Evolutionary conservation across 1,140 invertebrate genomes (phyloP), one percentile per base, ranked within the genome.

Genomic region (Drosophila elegans): DNA sequence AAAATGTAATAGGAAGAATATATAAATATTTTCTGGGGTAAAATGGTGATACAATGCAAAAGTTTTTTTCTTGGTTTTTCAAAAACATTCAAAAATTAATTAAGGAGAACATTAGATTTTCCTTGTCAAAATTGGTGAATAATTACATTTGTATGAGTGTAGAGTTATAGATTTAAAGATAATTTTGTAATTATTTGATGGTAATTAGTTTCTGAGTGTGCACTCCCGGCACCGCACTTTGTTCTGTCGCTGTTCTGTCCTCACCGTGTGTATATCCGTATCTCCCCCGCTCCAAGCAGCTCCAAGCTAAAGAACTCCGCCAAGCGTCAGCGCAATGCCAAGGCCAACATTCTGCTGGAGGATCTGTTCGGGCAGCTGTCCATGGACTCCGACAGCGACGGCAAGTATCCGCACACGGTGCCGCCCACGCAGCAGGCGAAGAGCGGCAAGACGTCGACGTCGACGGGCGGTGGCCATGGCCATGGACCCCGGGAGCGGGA

Each of bases 311-410:
- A 92, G 80, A 90, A 77, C 13, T 92, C 91, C 38, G 91, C 83
- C 51, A 92, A 91, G 52, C 71, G 76, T 1, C 84, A 92, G 45
- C 71, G 82, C 34, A 89, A 90, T 62, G 74, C 84, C 45, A 92
- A 92, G 51, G 46, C 88, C 11, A 92, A 91, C 36, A 80, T 91
- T 11, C 57, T 92, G 29, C 64, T 92, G 10, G 92, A 92, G 59
- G 92, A 92, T 63, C 75, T 92, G 12, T 92, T 92, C 42, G 92
- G 91, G 3, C 78, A 91, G n/a, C 53, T 92, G 21, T 92, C 91
- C 5, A 90, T 92, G 78, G 85, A 91, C 48, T 91, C 91, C 29
- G 90, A 91, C 51, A 82, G 80, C 42, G 90, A 91, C 51, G 74
- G 78, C 36, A 92, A 92, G 54, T 92, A 91, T 74, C 88, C 91